These are phyloP conservation scores for Numenius arquata DNA, from an alignment of 2,113 vertebrate species.

Conservation along the genomic window DNA sequence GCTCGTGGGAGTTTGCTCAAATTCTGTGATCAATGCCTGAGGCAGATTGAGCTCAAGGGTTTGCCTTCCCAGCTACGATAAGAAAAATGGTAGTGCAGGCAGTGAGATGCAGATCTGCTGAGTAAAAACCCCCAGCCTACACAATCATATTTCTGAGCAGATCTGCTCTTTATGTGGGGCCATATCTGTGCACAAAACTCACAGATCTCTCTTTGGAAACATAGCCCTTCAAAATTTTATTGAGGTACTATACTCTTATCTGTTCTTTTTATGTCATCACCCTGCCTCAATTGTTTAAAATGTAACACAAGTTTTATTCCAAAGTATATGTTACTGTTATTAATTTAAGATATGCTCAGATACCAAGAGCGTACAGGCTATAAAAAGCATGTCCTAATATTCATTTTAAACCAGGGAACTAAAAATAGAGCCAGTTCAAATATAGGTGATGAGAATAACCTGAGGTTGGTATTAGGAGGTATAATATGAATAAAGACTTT, in stretches of 20 bases:
- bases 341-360: background rate
- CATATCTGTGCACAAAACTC: background rate
- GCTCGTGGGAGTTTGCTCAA: background rate
- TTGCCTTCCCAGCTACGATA: accelerated
- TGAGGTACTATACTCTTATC: background rate
- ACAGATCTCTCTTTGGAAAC: background rate
- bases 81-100: background rate
- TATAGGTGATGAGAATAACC: background rate
- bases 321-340: background rate
- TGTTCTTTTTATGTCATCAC: background rate
- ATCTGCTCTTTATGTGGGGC: background rate
- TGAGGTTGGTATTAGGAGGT: background rate
- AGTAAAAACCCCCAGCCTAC: background rate
- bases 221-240: background rate
- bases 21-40: background rate
- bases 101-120: background rate
- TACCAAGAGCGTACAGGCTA: background rate
- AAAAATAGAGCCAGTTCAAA: conserved; percentile 7
- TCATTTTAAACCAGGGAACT: background rate
- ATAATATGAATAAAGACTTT: background rate
- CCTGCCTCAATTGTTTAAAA: background rate
- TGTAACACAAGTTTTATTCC: background rate
- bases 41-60: background rate
- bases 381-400: background rate
- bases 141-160: background rate